Conservation (phyloP, 2,113 vertebrate genomes). For the Lepidothrix coronata region DNA sequence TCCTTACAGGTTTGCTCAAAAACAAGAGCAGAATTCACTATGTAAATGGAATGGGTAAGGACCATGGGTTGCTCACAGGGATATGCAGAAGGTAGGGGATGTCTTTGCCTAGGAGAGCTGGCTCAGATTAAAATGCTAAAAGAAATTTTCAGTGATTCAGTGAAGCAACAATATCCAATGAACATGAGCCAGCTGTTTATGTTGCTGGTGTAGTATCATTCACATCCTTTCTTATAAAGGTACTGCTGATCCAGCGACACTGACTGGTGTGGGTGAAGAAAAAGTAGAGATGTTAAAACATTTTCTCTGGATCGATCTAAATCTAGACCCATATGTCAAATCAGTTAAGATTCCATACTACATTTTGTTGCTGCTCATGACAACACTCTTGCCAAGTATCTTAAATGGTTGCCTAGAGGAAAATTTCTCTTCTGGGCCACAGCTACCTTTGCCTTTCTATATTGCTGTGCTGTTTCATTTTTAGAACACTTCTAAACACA, state of each 20-base stretch:
- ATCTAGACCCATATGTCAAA: accelerated
- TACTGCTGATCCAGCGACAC: background rate
- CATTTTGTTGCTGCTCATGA: background rate
- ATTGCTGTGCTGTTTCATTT: background rate
- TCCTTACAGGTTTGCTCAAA: background rate
- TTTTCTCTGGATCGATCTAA: background rate
- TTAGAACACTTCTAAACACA: background rate
- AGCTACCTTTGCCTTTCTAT: background rate
- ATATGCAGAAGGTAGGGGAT: background rate
- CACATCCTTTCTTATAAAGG: background rate
- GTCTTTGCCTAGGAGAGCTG: background rate
- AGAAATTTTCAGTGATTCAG: background rate
- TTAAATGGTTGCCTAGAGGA: background rate
- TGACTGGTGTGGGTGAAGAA: background rate
- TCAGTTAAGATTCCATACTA: background rate
- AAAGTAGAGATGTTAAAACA: background rate
- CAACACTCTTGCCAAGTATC: background rate
- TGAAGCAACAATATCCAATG: background rate
- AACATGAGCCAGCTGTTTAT: background rate
- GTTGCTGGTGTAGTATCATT: background rate
- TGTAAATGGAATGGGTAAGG: background rate
- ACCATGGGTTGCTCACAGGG: background rate
- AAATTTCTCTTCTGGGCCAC: background rate
- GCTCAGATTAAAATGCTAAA: background rate
- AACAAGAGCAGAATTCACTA: background rate